These are phyloP conservation scores for Clarias batrachus DNA, from an alignment of 2,113 vertebrate species.

Conservation along the genomic window DNA sequence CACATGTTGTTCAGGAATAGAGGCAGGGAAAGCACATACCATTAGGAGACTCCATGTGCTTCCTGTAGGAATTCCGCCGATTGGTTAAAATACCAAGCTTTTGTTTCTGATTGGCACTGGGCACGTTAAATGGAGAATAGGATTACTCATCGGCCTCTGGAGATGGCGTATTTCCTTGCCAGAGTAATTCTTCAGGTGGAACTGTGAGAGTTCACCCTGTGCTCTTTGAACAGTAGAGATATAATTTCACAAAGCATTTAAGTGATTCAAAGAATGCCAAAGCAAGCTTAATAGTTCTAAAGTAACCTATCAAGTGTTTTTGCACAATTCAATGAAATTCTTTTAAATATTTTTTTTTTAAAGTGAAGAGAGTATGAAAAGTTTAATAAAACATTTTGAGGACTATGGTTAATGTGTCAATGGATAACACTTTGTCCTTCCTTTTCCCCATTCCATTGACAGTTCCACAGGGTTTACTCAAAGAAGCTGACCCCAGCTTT, in stretches of 20 bases:
- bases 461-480: conserved; percentile 71
- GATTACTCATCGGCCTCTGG: conserved; percentile 41
- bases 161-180: conserved; percentile 10
- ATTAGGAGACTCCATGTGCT: conserved; percentile 44
- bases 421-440: neutral
- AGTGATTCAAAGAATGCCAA: too few relatives aligned
- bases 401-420: too few relatives aligned
- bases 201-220: neutral
- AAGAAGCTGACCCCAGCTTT: conserved; percentile 64
- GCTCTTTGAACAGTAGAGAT: neutral
- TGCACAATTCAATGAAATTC: neutral
- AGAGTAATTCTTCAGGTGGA: conserved; percentile 2
- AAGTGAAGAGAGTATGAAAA: neutral
- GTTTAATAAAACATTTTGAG: neutral
- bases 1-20: conserved; percentile 43
- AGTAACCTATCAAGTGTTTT: neutral
- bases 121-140: conserved; percentile 29
- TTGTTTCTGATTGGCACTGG: conserved; percentile 38
- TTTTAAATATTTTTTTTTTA: neutral
- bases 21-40: conserved; percentile 45
- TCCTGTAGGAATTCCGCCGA: conserved; percentile 67
- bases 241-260: neutral
- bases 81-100: conserved; percentile 55
- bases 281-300: neutral
- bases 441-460: conserved; percentile 15